Conservation (phyloP, 2,113 vertebrate species). For the Serinus canaria region DNA sequence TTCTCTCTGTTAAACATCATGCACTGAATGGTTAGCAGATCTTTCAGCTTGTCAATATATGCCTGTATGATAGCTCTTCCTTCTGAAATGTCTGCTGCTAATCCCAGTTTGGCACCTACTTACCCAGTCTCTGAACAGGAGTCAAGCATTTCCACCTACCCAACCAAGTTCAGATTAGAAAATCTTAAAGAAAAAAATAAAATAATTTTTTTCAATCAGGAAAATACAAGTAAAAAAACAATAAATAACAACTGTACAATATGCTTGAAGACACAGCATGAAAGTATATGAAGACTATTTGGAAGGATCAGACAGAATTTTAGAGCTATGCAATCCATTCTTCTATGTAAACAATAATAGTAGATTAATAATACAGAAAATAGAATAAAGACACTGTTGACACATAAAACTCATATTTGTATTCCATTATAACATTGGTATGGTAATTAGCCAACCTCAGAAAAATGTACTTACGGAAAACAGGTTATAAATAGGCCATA, state of each 20-base stretch:
- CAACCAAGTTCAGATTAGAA: neutral
- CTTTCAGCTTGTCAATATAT: neutral
- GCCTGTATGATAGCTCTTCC: neutral
- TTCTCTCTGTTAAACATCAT: neutral
- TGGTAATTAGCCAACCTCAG: neutral
- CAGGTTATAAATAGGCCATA: neutral
- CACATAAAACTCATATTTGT: neutral
- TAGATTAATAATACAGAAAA: neutral
- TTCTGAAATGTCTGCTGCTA: neutral
- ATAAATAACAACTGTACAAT: neutral
- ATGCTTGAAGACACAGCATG: neutral
- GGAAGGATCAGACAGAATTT: neutral
- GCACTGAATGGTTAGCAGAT: neutral
- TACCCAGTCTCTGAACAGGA: neutral
- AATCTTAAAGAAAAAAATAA: neutral
- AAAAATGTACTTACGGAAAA: neutral
- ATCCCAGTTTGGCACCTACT: neutral
- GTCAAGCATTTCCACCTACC: neutral
- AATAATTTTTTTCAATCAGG: neutral
- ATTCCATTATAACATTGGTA: neutral
- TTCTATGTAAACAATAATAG: neutral
- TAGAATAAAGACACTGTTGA: neutral
- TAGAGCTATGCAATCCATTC: neutral
- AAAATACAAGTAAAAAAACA: neutral
- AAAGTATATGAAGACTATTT: neutral